Conservation (phyloP, 2,113 vertebrate genomes). For the Scomber japonicus region DNA sequence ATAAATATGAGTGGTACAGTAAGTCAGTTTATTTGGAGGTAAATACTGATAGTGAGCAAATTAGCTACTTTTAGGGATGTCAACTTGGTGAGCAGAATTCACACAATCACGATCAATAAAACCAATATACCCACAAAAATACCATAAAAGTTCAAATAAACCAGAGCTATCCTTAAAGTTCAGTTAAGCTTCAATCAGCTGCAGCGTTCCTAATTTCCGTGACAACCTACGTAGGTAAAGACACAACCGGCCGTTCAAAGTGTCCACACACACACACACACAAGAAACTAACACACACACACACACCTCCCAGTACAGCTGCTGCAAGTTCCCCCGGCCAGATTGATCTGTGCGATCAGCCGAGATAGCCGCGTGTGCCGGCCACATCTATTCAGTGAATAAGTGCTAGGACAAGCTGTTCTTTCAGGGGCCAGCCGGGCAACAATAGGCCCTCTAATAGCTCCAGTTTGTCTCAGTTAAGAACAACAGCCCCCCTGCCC, state of each 20-base stretch:
- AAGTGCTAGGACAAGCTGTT: constrained; percentile 82
- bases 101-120: too few relatives aligned
- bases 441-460: constrained; percentile 80
- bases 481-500: constrained; percentile 55
- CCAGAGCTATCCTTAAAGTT: neutral
- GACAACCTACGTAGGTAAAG: neutral
- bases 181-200: neutral
- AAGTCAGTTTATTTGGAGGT: too few relatives aligned
- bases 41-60: too few relatives aligned
- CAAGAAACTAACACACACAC: constrained; percentile 3
- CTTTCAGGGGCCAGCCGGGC: constrained; percentile 73
- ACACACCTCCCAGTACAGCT: constrained; percentile 3
- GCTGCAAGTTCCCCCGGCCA: constrained; percentile 41
- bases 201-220: neutral
- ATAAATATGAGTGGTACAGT: too few relatives aligned
- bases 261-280: neutral
- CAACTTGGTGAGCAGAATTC: too few relatives aligned
- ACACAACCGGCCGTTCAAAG: neutral
- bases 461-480: constrained; percentile 82
- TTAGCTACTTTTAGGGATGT: too few relatives aligned
- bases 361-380: constrained; percentile 64
- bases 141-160: neutral
- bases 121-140: neutral
- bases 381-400: constrained; percentile 78
- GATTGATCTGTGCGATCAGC: constrained; percentile 79